Conservation (phyloP, 2,113 vertebrate species). For the Felis chaus region DNA sequence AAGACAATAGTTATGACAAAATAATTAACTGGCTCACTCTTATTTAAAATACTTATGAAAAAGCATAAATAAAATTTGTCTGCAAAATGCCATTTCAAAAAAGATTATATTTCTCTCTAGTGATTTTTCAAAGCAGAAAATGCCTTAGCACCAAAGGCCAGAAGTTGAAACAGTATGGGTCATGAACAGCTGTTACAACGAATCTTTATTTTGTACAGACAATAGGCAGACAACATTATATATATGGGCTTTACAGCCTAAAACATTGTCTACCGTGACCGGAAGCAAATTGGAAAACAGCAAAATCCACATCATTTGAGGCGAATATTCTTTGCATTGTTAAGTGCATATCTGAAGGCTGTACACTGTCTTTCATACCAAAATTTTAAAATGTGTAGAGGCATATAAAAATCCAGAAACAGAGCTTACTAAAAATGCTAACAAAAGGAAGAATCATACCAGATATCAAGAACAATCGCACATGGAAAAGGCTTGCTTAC, state of each 20-base stretch:
- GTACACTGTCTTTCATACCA: neutral
- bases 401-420: neutral
- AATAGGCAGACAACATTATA: neutral
- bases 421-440: neutral
- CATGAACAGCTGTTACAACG: neutral
- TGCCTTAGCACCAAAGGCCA: neutral
- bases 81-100: neutral
- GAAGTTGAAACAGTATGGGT: neutral
- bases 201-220: neutral
- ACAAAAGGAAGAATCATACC: neutral
- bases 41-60: neutral
- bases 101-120: neutral
- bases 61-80: neutral
- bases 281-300: neutral
- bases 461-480: neutral
- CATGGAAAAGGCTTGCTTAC: neutral
- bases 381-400: slow-evolving; percentile 2
- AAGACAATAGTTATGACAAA: neutral
- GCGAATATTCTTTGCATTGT: neutral
- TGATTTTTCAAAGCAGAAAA: neutral
- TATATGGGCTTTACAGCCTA: neutral
- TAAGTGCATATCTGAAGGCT: neutral
- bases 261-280: neutral
- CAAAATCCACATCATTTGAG: neutral
- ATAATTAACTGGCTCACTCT: neutral